These are phyloP conservation scores for Theretra japonica DNA, from an alignment of 2,888 invertebrate genomes.

Conservation along the genomic window DNA sequence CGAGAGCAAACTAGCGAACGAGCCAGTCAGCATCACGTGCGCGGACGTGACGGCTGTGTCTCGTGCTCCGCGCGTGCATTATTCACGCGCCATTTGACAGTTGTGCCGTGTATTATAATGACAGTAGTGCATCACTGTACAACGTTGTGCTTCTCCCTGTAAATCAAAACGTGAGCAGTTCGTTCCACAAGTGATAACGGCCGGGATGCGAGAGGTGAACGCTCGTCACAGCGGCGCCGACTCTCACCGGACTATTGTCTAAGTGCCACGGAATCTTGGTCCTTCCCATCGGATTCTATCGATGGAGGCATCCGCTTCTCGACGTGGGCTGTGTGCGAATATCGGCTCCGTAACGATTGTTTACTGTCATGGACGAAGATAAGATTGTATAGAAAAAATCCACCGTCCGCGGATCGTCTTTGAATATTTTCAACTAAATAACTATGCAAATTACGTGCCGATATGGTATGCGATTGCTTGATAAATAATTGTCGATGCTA, in stretches of 20 bases:
- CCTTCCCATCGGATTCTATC: constrained; percentile 82
- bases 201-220: constrained; percentile 81
- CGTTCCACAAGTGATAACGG: constrained; percentile 61
- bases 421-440: constrained; percentile 35
- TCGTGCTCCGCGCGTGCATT: constrained; percentile 52
- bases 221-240: constrained; percentile 82
- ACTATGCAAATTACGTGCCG: constrained; percentile 49
- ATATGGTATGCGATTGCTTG: constrained; percentile 54
- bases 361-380: constrained; percentile 69
- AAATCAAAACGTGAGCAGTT: constrained; percentile 61
- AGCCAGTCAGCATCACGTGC: constrained; percentile 83
- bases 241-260: constrained; percentile 84
- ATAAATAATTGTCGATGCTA: constrained; percentile 60
- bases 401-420: constrained; percentile 40
- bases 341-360: constrained; percentile 58
- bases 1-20: constrained; percentile 60
- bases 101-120: constrained; percentile 75
- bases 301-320: constrained; percentile 75
- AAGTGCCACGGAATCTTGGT: constrained; percentile 83
- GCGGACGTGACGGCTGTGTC: constrained; percentile 68
- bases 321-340: constrained; percentile 75
- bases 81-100: constrained; percentile 80
- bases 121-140: constrained; percentile 71
- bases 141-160: constrained; percentile 70
- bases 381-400: constrained; percentile 60